A percentile compares a stretch with the other conserved stretches of the same genome.
These are phyloP conservation scores for Oreortyx pictus DNA, from an alignment of 2,797 vertebrate species.

Conservation along the genomic window DNA sequence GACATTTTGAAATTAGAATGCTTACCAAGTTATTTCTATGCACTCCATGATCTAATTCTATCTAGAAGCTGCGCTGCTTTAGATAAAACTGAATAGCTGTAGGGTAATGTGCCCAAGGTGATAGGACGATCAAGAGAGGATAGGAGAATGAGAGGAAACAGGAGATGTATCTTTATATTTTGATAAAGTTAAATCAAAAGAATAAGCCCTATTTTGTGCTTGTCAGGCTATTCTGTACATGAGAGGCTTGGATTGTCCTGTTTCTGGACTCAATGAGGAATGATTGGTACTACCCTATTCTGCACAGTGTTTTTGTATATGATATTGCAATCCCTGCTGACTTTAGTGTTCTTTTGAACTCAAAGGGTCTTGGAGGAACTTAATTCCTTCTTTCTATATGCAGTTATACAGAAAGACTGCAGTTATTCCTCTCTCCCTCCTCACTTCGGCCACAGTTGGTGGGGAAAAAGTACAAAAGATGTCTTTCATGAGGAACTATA, in stretches of 20 bases:
- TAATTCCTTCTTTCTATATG: background rate
- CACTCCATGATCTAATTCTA: conserved; percentile 23
- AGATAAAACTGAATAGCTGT: background rate
- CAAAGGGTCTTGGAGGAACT: rapidly evolving
- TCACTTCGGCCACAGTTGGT: background rate
- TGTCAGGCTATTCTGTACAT: background rate
- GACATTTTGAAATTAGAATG: background rate
- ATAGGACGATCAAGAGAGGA: conserved; percentile 10
- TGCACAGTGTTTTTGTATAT: background rate
- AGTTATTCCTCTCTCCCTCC: background rate
- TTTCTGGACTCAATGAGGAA: background rate
- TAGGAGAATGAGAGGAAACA: background rate
- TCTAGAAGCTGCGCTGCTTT: background rate
- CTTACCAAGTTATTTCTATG: background rate
- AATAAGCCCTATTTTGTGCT: background rate
- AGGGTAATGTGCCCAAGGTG: background rate
- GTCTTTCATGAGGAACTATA: background rate
- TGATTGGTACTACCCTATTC: background rate
- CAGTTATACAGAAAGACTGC: background rate
- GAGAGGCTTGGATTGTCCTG: background rate
- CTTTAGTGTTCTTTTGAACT: background rate
- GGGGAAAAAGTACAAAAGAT: rapidly evolving
- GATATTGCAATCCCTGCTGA: background rate
- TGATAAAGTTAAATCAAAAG: background rate
- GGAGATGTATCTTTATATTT: background rate